phyloP scores from a whole-genome alignment of 2,797 vertebrate species.

The Lacerta bilineata region DNA sequence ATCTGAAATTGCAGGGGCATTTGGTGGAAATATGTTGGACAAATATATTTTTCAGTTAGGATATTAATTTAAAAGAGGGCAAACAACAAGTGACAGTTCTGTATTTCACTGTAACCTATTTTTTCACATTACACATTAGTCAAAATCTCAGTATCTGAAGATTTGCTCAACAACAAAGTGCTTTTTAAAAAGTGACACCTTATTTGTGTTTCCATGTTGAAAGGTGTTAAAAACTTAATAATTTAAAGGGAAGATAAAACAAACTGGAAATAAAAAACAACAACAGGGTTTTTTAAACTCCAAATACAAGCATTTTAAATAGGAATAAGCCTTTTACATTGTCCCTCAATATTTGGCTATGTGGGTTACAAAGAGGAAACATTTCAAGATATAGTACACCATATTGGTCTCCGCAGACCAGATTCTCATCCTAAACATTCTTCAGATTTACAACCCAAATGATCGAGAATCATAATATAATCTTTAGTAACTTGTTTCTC shows the following conservation, averaged over 20 bases:
- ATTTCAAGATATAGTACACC: too few relatives aligned
- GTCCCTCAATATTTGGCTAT: too few relatives aligned
- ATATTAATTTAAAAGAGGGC: neutral
- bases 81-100: neutral
- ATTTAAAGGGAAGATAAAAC: neutral
- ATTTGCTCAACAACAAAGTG: neutral
- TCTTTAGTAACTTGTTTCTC: slow-evolving; percentile 37
- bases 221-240: neutral
- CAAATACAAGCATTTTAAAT: neutral
- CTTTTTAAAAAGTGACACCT: neutral
- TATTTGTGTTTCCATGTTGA: neutral
- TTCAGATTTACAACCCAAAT: slow-evolving; percentile 57
- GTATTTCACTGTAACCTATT: neutral
- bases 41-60: neutral
- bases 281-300: neutral
- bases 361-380: too few relatives aligned
- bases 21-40: neutral
- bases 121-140: neutral
- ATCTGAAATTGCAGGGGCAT: neutral
- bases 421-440: slow-evolving; percentile 34
- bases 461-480: slow-evolving; percentile 57
- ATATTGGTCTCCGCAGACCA: slow-evolving; percentile 47
- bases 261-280: neutral
- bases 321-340: too few relatives aligned
- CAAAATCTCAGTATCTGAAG: neutral